Base-by-base conservation (phyloP, 1,140 invertebrate species). In the Eriosoma lanigerum region DNA sequence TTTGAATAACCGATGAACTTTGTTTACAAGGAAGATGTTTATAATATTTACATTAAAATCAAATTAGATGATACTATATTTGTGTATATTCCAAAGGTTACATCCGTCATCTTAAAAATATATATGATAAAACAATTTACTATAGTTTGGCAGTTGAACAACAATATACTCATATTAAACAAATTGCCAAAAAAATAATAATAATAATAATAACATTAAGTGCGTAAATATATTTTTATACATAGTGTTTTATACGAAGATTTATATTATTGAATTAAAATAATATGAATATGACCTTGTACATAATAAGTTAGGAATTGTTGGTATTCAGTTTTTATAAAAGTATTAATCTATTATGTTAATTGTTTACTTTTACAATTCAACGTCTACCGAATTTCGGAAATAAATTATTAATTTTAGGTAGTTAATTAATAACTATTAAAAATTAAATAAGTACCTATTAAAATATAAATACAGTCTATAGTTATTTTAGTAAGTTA, bases 41-140 rank as follows among this genome's bases (percentile, higher is more conserved):
- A n/a, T n/a, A n/a, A n/a, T 66, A 44, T 66, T 66, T 12, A 66
- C 12, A 52, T 72, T 50, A 52, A 52, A 72, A 72, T 72, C 15
- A 26, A 50, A 70, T 50, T 72, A 72, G 8, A 72, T 0, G 26
- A 52, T 8, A 26, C 17, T 5, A 6, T 17, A 24, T 54, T 12
- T 46, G 13, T 52, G 17, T 52, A 2, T 50, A 32, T 50, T 50
- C 21, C 46, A 72, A 72, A 72, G 68, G 68, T 72, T 72, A 72
- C 17, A 15, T 6, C 26, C 8, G 48, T 52, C 48, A 72, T 44
- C 46, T 13, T 48, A 12, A 9, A n/a, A n/a, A n/a, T n/a, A 38
- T 64, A n/a, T 64, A 64, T 38, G 9, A 64, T 38, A 1, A 21
- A 46, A 26, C 21, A 1, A 21, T 15, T 24, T 44, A 66, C 12